phyloP scores from a whole-genome alignment of 2,888 invertebrate species.

The Taenaris catops region DNA sequence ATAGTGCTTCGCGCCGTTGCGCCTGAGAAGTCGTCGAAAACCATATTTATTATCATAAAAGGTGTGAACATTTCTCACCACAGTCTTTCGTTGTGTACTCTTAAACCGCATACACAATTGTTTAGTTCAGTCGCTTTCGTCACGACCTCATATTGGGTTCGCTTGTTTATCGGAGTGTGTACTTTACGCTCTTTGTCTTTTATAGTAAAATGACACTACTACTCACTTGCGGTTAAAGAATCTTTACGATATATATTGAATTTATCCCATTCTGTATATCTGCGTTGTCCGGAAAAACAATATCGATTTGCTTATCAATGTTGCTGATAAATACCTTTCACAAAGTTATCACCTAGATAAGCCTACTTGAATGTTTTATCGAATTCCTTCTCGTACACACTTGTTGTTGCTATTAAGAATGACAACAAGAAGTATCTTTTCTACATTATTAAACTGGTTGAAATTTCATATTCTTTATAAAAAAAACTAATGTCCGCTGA shows the following conservation, averaged over 20 bases:
- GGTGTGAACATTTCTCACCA: constrained; percentile 19
- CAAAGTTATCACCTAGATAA: constrained; percentile 22
- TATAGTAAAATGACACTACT: constrained; percentile 46
- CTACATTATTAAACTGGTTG: too few species aligned
- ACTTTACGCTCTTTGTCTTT: constrained; percentile 60
- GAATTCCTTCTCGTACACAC: too few species aligned
- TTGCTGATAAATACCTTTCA: constrained; percentile 20
- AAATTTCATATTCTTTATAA: too few species aligned
- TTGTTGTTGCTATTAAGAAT: too few species aligned
- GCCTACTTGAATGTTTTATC: constrained; percentile 20
- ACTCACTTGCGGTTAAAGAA: constrained; percentile 40
- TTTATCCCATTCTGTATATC: constrained; percentile 25
- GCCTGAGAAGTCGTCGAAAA: too few species aligned
- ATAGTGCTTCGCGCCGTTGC: too few species aligned
- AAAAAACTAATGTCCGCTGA: too few species aligned
- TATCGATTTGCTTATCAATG: constrained; percentile 40
- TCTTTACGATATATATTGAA: constrained; percentile 34
- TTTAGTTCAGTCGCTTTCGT: constrained; percentile 36
- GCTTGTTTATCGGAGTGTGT: constrained; percentile 54
- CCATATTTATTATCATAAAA: constrained; percentile 11
- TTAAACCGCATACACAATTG: constrained; percentile 19
- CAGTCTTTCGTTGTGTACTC: constrained; percentile 12
- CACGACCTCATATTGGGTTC: constrained; percentile 48
- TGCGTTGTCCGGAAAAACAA: constrained; percentile 24
- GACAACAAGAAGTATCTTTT: too few species aligned